Percentiles rank a stretch among this genome's conserved stretches.
Conservation (phyloP, 2,797 vertebrate species). For the Tinamus major region DNA sequence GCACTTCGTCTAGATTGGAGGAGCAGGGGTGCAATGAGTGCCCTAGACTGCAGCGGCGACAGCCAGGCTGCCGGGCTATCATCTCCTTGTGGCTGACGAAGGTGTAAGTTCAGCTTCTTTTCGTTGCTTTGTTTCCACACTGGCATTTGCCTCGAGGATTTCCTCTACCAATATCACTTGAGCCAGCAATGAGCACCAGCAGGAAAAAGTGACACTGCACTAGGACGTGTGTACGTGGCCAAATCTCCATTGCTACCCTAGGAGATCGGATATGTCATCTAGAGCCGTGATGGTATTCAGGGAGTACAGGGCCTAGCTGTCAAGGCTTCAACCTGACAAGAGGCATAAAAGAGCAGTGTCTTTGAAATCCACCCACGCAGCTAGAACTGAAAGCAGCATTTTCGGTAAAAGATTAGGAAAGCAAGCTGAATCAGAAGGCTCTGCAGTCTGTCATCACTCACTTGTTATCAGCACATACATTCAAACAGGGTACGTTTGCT, state of each 20-base stretch:
- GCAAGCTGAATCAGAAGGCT: not conserved
- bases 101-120: not conserved
- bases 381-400: not conserved
- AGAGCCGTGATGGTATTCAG: not conserved
- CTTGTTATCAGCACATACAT: not conserved
- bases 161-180: not conserved
- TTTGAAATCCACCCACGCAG: conserved; percentile 8
- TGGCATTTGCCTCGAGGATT: not conserved
- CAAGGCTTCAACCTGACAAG: not conserved
- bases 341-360: not conserved
- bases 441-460: not conserved
- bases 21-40: not conserved
- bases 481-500: not conserved
- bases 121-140: not conserved
- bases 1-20: rapidly evolving
- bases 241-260: not conserved
- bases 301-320: not conserved
- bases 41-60: rapidly evolving
- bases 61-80: not conserved
- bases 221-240: rapidly evolving
- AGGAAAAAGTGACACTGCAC: not conserved
- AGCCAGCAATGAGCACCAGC: rapidly evolving
- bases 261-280: not conserved
- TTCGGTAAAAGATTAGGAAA: conserved; percentile 2
- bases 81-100: not conserved